Conservation (phyloP, 2,888 invertebrate genomes). For the Coenonympha glycerion region DNA sequence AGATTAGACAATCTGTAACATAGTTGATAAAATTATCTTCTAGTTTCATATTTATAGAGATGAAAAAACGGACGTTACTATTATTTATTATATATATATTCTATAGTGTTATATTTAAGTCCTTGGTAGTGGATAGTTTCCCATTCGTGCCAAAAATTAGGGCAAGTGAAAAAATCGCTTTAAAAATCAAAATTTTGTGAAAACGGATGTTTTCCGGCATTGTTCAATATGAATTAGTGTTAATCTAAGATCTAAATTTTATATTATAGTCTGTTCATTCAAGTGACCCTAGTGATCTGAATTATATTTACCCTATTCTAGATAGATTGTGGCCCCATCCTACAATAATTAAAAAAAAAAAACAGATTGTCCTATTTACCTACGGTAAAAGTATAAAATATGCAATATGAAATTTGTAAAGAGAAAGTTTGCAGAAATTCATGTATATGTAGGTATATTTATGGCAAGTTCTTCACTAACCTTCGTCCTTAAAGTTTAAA, state of each 20-base stretch:
- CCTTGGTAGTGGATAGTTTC: neutral
- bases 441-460: too few relatives aligned
- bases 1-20: too few relatives aligned
- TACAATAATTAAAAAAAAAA: too few relatives aligned
- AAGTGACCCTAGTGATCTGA: too few relatives aligned
- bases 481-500: too few relatives aligned
- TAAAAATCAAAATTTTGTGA: constrained; percentile 4
- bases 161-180: constrained; percentile 10
- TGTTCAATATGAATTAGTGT: neutral
- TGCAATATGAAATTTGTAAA: too few relatives aligned
- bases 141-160: constrained; percentile 1
- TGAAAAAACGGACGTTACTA: constrained; percentile 1
- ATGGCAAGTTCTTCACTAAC: too few relatives aligned
- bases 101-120: constrained; percentile 1
- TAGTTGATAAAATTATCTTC: constrained; percentile 1
- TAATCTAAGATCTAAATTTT: neutral
- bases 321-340: too few relatives aligned
- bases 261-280: neutral
- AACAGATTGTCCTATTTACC: too few relatives aligned
- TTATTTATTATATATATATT: constrained; percentile 1
- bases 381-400: too few relatives aligned
- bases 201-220: neutral
- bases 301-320: too few relatives aligned
- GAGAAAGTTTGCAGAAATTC: too few relatives aligned
- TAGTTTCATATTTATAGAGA: constrained; percentile 1